Conservation (phyloP, 2,888 invertebrate genomes). For the Chalcis sispes region DNA sequence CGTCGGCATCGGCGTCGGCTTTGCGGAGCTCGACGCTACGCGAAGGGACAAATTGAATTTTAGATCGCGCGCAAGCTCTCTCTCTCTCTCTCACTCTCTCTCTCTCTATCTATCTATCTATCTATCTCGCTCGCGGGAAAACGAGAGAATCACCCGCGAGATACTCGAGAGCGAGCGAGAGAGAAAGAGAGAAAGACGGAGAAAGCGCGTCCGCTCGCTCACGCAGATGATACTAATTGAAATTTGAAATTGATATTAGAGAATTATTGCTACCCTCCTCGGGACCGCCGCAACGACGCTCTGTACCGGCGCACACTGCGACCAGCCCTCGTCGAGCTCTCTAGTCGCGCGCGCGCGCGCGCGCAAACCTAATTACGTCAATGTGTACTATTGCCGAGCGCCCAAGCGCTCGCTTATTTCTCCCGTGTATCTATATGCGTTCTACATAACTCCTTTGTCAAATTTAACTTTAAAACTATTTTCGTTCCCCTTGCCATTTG, state of each 20-base stretch:
- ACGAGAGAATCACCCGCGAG: conserved; percentile 43
- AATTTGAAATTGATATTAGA: conserved; percentile 77
- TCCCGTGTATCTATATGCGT: not conserved
- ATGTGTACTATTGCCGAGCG: too few relatives aligned
- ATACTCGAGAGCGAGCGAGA: too few relatives aligned
- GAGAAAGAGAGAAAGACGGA: conserved; percentile 47
- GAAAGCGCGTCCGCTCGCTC: conserved; percentile 64
- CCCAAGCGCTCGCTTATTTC: too few relatives aligned
- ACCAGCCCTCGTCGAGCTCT: conserved; percentile 24
- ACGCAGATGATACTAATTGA: conserved; percentile 75
- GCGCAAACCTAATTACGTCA: conserved; percentile 41
- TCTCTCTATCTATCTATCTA: conserved; percentile 36
- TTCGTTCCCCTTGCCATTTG: too few relatives aligned
- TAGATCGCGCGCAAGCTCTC: conserved; percentile 66
- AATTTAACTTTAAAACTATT: too few relatives aligned
- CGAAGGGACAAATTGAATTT: conserved; percentile 76
- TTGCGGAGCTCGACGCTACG: conserved; percentile 58
- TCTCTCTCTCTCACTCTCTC: not conserved
- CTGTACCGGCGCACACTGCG: not conserved
- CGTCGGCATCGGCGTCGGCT: too few relatives aligned
- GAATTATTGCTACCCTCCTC: conserved; percentile 73
- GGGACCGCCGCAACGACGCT: conserved; percentile 42
- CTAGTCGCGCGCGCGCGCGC: conserved; percentile 16
- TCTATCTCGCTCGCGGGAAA: conserved; percentile 60
- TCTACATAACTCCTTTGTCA: conserved; percentile 65